Conservation (phyloP, 2,797 vertebrate species). For the Mastacembelus armatus region DNA sequence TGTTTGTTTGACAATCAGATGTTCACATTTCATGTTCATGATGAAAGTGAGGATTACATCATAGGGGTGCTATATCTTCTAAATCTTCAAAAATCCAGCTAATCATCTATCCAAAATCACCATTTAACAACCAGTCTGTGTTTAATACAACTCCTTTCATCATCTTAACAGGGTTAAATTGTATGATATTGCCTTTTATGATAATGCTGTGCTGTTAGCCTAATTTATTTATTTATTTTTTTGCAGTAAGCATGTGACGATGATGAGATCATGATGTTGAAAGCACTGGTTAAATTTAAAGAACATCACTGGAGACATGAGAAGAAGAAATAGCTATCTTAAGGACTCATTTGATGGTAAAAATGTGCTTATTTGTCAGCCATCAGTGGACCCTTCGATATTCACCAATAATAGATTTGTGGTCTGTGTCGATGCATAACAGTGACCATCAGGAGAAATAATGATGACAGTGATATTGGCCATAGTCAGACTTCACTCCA, state of each 20-base stretch:
- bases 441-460: slow-evolving; percentile 16
- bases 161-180: slow-evolving; percentile 58
- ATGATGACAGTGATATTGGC: slow-evolving; percentile 1
- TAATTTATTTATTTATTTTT: no score
- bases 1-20: slow-evolving; percentile 57
- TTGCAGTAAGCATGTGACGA: slow-evolving; percentile 29
- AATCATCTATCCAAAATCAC: slow-evolving; percentile 8
- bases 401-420: slow-evolving; percentile 1
- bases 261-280: neutral
- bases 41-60: slow-evolving; percentile 12
- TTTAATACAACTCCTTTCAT: slow-evolving; percentile 22
- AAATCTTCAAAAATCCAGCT: neutral
- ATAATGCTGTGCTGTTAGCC: slow-evolving; percentile 36
- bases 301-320: slow-evolving; percentile 3
- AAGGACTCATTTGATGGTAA: slow-evolving; percentile 16
- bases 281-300: neutral
- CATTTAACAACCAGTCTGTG: slow-evolving; percentile 15
- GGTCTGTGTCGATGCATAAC: slow-evolving; percentile 11
- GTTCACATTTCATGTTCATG: slow-evolving; percentile 35
- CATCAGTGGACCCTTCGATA: slow-evolving; percentile 3
- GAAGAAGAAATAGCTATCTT: neutral
- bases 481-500: slow-evolving; percentile 1
- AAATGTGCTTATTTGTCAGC: slow-evolving; percentile 15
- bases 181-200: slow-evolving; percentile 43
- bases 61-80: slow-evolving; percentile 1